phyloP scores from a whole-genome alignment of 2,113 vertebrate species.

The Ellobius talpinus region DNA sequence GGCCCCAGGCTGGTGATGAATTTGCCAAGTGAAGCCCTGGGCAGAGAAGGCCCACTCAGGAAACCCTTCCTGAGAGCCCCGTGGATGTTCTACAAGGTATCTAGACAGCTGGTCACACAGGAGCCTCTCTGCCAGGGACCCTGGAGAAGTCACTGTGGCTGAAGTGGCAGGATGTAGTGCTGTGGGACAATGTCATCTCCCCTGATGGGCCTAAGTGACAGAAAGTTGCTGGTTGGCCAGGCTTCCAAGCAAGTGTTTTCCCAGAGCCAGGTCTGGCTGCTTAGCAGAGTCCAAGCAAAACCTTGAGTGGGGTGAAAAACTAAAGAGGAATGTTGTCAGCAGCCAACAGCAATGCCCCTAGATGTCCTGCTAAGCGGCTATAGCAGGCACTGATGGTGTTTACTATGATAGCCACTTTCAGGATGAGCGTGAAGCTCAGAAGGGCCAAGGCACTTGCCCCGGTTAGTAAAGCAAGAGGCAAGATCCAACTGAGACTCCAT shows the following conservation, averaged over 20 bases:
- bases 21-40: background rate
- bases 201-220: background rate
- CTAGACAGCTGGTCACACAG: background rate
- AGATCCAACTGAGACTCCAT: background rate
- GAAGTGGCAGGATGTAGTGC: background rate
- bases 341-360: accelerated
- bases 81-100: background rate
- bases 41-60: background rate
- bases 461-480: background rate
- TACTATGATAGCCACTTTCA: accelerated
- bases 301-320: background rate
- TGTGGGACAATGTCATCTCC: background rate
- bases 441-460: background rate
- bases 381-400: accelerated
- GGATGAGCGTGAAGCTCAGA: background rate
- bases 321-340: accelerated
- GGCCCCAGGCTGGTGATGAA: accelerated
- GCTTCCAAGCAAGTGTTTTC: background rate
- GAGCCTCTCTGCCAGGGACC: background rate
- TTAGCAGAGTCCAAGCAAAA: background rate
- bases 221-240: background rate
- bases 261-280: background rate
- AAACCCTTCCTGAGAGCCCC: background rate
- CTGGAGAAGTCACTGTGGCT: background rate
- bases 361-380: accelerated